phyloP scores from a whole-genome alignment of 2,113 vertebrate species.

The Pterocles burchelli region DNA sequence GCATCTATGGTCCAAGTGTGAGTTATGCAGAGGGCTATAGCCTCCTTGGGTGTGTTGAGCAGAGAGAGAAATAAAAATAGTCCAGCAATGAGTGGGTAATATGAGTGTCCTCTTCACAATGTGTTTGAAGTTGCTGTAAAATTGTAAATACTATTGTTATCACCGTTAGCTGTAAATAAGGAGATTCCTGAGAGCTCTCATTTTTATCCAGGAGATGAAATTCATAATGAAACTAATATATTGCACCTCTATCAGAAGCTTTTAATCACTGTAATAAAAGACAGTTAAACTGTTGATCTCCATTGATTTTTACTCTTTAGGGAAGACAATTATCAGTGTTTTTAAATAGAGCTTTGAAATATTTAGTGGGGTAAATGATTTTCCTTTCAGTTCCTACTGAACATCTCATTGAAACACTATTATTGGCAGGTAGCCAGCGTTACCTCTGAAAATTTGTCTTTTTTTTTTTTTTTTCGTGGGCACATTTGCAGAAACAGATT shows the following conservation, averaged over 20 bases:
- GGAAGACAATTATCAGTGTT: background rate
- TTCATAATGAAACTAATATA: slow-evolving; percentile 1
- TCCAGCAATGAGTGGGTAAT: no score
- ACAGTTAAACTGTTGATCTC: background rate
- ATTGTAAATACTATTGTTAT: background rate
- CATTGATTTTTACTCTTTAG: slow-evolving; percentile 13
- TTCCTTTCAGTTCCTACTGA: background rate
- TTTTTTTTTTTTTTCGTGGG: background rate
- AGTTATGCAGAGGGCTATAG: background rate
- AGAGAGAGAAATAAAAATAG: background rate
- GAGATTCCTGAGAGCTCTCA: background rate
- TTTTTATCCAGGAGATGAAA: background rate
- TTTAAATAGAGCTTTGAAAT: slow-evolving; percentile 4
- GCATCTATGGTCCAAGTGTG: background rate
- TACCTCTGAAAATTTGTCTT: background rate
- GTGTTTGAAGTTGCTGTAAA: background rate
- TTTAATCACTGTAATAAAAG: slow-evolving; percentile 56
- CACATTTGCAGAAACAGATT: background rate
- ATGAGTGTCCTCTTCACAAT: fast-evolving
- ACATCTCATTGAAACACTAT: background rate
- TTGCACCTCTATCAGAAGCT: background rate
- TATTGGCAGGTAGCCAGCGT: background rate
- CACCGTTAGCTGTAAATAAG: background rate
- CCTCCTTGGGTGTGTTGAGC: background rate
- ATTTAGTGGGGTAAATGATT: background rate